These are phyloP conservation scores for Pogonophryne albipinna DNA, from an alignment of 2,797 vertebrate species.

Conservation along the genomic window DNA sequence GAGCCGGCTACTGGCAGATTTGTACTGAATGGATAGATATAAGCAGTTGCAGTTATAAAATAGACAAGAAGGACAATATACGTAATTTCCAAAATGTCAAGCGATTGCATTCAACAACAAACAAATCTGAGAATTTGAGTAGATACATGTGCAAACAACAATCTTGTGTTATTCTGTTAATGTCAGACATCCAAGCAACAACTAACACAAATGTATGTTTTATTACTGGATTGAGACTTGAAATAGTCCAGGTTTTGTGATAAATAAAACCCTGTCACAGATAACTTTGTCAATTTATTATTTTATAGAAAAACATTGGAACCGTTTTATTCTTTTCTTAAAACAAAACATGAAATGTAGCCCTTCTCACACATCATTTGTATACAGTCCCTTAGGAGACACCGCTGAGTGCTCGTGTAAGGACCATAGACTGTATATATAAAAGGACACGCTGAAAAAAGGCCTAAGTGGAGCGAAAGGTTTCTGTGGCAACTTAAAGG, in stretches of 20 bases:
- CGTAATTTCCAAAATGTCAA: background rate
- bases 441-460: background rate
- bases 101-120: background rate
- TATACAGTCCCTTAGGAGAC: background rate
- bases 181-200: too few relatives aligned
- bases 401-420: background rate
- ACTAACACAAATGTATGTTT: too few relatives aligned
- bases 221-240: too few relatives aligned
- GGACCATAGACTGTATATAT: too few relatives aligned
- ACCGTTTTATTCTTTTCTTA: background rate
- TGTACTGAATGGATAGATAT: background rate
- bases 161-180: background rate
- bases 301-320: too few relatives aligned
- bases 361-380: background rate
- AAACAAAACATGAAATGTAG: background rate
- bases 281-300: too few relatives aligned
- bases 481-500: background rate
- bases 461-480: background rate
- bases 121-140: background rate
- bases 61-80: background rate
- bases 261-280: too few relatives aligned
- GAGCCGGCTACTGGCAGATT: background rate
- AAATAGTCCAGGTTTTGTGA: too few relatives aligned
- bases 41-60: too few relatives aligned
- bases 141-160: background rate